These are phyloP conservation scores for Drosophila anceps DNA, from an alignment of 2,888 invertebrate species.

Conservation along the genomic window DNA sequence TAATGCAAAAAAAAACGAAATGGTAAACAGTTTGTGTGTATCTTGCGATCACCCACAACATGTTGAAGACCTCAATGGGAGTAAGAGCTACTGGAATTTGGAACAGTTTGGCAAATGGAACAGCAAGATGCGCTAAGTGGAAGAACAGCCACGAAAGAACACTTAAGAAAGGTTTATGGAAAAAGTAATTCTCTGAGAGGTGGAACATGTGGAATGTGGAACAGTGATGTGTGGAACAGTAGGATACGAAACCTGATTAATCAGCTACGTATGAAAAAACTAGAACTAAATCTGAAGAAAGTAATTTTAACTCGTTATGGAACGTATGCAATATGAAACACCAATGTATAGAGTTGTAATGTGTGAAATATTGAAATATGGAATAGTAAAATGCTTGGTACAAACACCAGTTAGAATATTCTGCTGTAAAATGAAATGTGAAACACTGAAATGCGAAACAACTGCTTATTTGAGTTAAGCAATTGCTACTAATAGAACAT, in stretches of 20 bases:
- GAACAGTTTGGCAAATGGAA: slow-evolving; percentile 5
- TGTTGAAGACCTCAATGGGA: background rate
- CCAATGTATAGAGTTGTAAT: background rate
- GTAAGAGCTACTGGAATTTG: background rate
- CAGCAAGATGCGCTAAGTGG: background rate
- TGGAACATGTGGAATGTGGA: background rate
- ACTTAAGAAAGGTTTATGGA: too few species aligned
- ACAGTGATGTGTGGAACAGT: background rate
- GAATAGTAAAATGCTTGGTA: too few species aligned
- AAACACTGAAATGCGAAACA: background rate
- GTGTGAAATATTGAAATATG: background rate
- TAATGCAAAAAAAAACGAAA: slow-evolving; percentile 12
- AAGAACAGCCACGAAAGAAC: too few species aligned
- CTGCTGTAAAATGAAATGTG: too few species aligned
- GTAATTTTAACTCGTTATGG: background rate
- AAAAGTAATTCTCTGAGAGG: background rate
- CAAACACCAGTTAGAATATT: too few species aligned
- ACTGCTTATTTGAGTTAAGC: background rate
- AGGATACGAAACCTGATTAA: too few species aligned
- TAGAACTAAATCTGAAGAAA: background rate
- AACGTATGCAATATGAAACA: background rate
- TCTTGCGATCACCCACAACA: slow-evolving; percentile 8
- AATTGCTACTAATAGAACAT: too few species aligned
- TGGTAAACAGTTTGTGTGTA: slow-evolving; percentile 14
- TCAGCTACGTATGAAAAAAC: background rate